phyloP scores from a whole-genome alignment of 2,888 invertebrate genomes.

The Patella caerulea region DNA sequence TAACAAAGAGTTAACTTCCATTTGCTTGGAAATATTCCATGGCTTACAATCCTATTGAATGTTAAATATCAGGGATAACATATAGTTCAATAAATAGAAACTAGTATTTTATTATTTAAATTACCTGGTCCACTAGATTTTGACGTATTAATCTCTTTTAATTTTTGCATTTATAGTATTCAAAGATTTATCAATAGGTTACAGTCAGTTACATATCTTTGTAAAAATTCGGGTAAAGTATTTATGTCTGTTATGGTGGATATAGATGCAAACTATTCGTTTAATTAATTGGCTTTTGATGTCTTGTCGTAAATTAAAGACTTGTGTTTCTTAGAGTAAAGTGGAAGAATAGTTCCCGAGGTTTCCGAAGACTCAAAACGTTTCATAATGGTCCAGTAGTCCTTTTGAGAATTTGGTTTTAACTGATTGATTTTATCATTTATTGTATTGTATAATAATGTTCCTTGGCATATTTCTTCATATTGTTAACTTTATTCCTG shows the following conservation, averaged over 20 bases:
- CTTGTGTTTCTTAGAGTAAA: not conserved
- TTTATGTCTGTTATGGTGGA: not conserved
- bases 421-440: conserved; percentile 3
- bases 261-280: not conserved
- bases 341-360: not conserved
- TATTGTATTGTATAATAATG: not conserved
- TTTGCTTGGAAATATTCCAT: conserved; percentile 29
- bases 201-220: too few species aligned
- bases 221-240: not conserved
- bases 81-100: too few species aligned
- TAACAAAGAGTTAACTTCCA: conserved; percentile 37
- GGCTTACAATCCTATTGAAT: not conserved
- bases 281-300: not conserved
- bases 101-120: not conserved
- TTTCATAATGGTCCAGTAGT: not conserved
- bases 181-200: too few species aligned
- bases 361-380: not conserved
- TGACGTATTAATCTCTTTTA: not conserved
- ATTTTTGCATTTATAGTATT: not conserved
- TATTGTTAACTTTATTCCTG: not conserved
- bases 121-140: not conserved
- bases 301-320: not conserved
- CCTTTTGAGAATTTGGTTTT: not conserved
- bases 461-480: not conserved
- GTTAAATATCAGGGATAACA: too few species aligned